Evolutionary conservation across 2,797 vertebrate species (phyloP).

Genomic region (Danio kyathit): DNA sequence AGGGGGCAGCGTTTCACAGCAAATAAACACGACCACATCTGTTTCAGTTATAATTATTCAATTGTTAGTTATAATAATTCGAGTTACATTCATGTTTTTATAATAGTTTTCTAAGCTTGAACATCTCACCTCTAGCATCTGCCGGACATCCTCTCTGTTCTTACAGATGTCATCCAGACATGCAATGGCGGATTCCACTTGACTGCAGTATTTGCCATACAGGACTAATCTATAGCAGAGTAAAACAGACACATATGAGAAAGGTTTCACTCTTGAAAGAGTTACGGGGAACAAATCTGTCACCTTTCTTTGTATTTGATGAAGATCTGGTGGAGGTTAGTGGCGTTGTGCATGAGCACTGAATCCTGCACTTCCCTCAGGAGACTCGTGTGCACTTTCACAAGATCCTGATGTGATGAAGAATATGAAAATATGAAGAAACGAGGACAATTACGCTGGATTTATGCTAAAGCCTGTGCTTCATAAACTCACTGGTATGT

Average conservation of each 20-base stretch:
- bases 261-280: neutral
- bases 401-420: conserved; percentile 84
- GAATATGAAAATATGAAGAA: conserved; percentile 23
- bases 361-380: conserved; percentile 92
- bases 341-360: conserved; percentile 87
- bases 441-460: neutral
- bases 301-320: conserved; percentile 97
- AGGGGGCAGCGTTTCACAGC: conserved; percentile 63
- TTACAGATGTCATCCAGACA: conserved; percentile 92
- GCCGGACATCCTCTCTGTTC: conserved; percentile 92
- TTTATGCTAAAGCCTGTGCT: neutral
- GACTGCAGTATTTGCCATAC: conserved; percentile 97
- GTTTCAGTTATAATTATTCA: too few relatives aligned
- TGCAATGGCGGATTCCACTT: conserved; percentile 91
- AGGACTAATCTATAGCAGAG: conserved; percentile 85
- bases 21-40: neutral
- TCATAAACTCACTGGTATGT: conserved; percentile 88
- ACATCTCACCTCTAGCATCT: conserved; percentile 89
- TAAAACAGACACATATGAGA: conserved; percentile 6
- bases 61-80: too few relatives aligned
- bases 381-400: conserved; percentile 92
- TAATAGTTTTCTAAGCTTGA: too few relatives aligned
- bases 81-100: too few relatives aligned
- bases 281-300: neutral
- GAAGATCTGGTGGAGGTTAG: conserved; percentile 95